Evolutionary conservation across 2,888 invertebrate genomes (phyloP), one percentile per base, ranked within the genome.

Genomic region (Petrolisthes cinctipes): DNA sequence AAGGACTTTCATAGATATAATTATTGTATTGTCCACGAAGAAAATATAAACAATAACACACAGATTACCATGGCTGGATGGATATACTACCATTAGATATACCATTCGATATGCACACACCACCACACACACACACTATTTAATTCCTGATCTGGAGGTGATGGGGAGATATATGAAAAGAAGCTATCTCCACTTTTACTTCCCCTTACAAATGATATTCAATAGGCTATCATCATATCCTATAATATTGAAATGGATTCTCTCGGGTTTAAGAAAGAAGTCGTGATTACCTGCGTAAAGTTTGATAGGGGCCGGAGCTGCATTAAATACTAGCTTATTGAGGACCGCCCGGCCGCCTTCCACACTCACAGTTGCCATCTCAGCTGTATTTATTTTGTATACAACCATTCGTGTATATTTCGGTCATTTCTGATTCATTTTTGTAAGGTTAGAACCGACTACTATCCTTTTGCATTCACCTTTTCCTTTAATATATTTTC

Each of bases 151-250:
- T 57, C 51, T 53, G 79, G 79, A 66, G 83, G 79, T 76, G n/a
- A 20, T 23, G 75, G 17, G 73, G 61, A 54, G 75, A 80, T 51
- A 61, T 79, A 37, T 37, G 2, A 37, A 37, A 37, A 37, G 2
- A 37, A 37, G 37, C 37, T 37, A 37, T 56, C 68, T 53, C n/a
- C 68, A 66, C 56, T 83, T 71, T 14, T 6, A n/a, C n/a, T 20
- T 20, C 14, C 17, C 20, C 17, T 20, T n/a, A 53, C 79, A 54
- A 85, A 79, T 80, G 79, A 73, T 83, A 86, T 86, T 81, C 86
- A 86, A 83, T 79, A 83, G 83, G 56, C 83, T 79, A 83, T 86
- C 78, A 86, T 86, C 79, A 86, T 86, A 86, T 83, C 57, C 66
- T 66, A 86, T 86, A 76, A 78, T 66, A 83, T 83, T 66, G 76